A percentile compares a stretch with the other conserved stretches of the same genome.
These are phyloP conservation scores for Drosophila nigromelanica DNA, from an alignment of 1,140 invertebrate species.

Conservation along the genomic window DNA sequence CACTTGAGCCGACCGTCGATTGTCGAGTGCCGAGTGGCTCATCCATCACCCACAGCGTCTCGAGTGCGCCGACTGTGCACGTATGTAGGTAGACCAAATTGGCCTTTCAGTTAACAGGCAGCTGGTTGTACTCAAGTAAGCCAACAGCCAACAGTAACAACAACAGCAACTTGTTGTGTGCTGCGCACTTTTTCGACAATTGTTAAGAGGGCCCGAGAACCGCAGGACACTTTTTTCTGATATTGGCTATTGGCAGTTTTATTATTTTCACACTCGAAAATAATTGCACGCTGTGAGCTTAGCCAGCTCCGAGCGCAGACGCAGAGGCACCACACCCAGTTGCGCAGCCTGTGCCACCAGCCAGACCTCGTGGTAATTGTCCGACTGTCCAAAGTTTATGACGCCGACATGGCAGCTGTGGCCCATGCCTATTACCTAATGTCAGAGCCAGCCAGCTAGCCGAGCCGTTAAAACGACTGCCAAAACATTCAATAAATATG, in stretches of 20 bases:
- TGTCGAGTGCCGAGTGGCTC: conserved; percentile 44
- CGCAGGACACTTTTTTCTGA: conserved; percentile 54
- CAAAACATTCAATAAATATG: conserved; percentile 82
- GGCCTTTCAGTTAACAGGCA: conserved; percentile 33
- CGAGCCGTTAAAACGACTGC: conserved; percentile 75
- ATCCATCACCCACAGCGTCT: conserved; percentile 77
- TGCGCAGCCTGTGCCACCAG: neutral
- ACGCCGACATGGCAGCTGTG: conserved; percentile 64
- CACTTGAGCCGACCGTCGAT: conserved; percentile 55
- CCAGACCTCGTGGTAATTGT: conserved; percentile 67
- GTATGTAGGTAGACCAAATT: conserved; percentile 42
- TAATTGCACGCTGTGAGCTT: conserved; percentile 80
- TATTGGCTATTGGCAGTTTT: conserved; percentile 65
- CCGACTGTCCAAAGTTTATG: conserved; percentile 58
- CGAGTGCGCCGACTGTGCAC: conserved; percentile 47
- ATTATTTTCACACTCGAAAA: conserved; percentile 80
- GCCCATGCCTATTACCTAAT: conserved; percentile 53
- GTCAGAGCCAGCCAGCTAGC: conserved; percentile 20
- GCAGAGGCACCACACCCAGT: conserved; percentile 68
- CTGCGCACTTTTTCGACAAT: conserved; percentile 45
- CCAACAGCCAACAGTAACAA: neutral
- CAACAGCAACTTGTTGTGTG: conserved; percentile 39
- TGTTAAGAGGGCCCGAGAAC: conserved; percentile 43
- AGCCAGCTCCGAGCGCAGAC: conserved; percentile 55
- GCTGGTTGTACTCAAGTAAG: conserved; percentile 45